phyloP scores from a whole-genome alignment of 2,888 invertebrate species.

The Bhutanitis thaidina region DNA sequence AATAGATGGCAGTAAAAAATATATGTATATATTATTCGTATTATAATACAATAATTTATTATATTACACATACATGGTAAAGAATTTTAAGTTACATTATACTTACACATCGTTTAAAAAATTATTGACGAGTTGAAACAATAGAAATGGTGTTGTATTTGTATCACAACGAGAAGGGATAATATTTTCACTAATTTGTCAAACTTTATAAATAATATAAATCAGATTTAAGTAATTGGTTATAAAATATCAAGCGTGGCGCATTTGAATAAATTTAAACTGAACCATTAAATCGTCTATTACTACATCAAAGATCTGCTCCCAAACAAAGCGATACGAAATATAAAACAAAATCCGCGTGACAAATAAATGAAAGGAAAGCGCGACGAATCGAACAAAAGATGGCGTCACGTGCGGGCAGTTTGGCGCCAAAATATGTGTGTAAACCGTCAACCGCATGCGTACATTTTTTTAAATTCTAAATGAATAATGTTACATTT shows the following conservation, averaged over 20 bases:
- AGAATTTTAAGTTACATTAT: too few species aligned
- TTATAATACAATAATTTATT: too few species aligned
- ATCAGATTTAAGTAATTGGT: not conserved
- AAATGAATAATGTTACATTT: not conserved
- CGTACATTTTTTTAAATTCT: slow-evolving; percentile 26
- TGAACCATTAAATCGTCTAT: slow-evolving; percentile 14
- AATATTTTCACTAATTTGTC: too few species aligned
- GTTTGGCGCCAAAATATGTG: slow-evolving; percentile 55
- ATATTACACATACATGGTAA: too few species aligned
- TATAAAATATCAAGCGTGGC: slow-evolving; percentile 25
- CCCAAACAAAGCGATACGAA: slow-evolving; percentile 47
- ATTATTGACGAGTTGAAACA: too few species aligned
- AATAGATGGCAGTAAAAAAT: slow-evolving; percentile 22
- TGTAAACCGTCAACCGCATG: slow-evolving; percentile 54
- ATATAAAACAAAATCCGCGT: slow-evolving; percentile 49
- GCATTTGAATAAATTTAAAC: slow-evolving; percentile 48
- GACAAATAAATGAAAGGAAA: slow-evolving; percentile 39
- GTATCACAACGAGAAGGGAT: too few species aligned
- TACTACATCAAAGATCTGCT: slow-evolving; percentile 16
- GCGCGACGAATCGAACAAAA: slow-evolving; percentile 53
- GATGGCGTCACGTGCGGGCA: slow-evolving; percentile 60
- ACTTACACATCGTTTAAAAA: too few species aligned
- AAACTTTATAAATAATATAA: not conserved
- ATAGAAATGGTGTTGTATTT: too few species aligned
- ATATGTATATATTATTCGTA: too few species aligned